Conservation (phyloP, 1,140 invertebrate species). For the Drosophila funebris region DNA sequence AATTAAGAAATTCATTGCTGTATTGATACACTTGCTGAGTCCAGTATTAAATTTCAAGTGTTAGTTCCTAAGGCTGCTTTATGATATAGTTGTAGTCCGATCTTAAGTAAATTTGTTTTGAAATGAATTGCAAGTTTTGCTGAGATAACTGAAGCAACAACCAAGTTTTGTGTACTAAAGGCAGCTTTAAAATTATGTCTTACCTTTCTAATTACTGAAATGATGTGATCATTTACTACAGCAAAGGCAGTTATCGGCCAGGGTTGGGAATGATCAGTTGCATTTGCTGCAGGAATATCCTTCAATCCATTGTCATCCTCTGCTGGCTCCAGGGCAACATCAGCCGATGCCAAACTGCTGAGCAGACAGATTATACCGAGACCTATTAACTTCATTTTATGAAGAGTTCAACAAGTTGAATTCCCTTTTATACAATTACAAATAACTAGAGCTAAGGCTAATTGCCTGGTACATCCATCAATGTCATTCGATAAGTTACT, state of each 20-base stretch:
- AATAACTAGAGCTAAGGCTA: neutral
- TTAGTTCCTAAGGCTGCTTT: no score
- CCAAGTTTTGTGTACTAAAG: no score
- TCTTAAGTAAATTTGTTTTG: no score
- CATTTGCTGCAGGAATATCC: neutral
- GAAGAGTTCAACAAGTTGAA: neutral
- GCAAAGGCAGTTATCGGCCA: neutral
- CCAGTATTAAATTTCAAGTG: no score
- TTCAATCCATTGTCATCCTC: neutral
- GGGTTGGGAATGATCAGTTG: neutral
- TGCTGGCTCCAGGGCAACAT: neutral
- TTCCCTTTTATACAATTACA: constrained; percentile 22
- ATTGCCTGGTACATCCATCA: constrained; percentile 19
- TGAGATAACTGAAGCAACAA: no score
- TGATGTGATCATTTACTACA: neutral
- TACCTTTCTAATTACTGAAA: neutral
- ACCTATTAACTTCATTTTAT: constrained; percentile 33
- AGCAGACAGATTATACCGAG: constrained; percentile 14
- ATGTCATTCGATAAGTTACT: constrained; percentile 14
- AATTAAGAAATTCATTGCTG: no score
- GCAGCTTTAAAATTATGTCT: neutral
- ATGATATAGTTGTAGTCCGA: no score
- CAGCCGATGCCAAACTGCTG: constrained; percentile 6
- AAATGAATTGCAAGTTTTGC: no score
- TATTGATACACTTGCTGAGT: no score